Evolutionary conservation across 1,140 invertebrate genomes (phyloP), one percentile per base, ranked within the genome.

Genomic region (Leptopilina boulardi): DNA sequence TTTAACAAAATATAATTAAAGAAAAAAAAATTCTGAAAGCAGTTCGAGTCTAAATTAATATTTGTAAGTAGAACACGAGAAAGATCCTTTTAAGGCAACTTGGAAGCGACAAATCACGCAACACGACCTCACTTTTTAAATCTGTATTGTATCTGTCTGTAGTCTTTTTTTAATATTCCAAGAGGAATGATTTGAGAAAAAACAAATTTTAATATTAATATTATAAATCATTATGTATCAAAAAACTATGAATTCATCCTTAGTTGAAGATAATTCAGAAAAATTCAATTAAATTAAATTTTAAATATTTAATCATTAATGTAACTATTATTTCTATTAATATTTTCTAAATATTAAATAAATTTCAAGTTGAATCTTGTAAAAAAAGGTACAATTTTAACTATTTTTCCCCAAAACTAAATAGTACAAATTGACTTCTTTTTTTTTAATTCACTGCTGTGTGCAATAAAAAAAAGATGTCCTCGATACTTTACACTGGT

Each of bases 51-150:
- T 75, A 77, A 80, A 80, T 79, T 72, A 70, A 79, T 75, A 75
- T 79, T 79, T 80, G 77, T 75, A 80, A 79, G 78, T 88, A 74
- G 84, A 80, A 83, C 86, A 80, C 80, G 75, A 86, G 86, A 82
- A 86, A 87, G 76, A 81, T 80, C 79, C 88, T 89, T 86, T 84
- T 88, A 89, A 19, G 86, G 87, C 41, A 86, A 73, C 82, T 84
- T 84, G 85, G 80, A 81, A 74, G 77, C 73, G 54, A 56, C 80
- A 82, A 87, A 86, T 85, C 78, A 78, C 73, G 73, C 73, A 42
- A 79, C 71, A 47, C 23, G 10, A 21, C 51, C 51, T 30, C 26
- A 66, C 13, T 15, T 13, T 30, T 66, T 47, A 18, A 34, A 30
- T n/a, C 5, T 66, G 2, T 30, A 13, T 66, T n/a, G 3, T 30